These are phyloP conservation scores for Paedocypris sp. DNA, from an alignment of 2,113 vertebrate genomes.

Conservation along the genomic window DNA sequence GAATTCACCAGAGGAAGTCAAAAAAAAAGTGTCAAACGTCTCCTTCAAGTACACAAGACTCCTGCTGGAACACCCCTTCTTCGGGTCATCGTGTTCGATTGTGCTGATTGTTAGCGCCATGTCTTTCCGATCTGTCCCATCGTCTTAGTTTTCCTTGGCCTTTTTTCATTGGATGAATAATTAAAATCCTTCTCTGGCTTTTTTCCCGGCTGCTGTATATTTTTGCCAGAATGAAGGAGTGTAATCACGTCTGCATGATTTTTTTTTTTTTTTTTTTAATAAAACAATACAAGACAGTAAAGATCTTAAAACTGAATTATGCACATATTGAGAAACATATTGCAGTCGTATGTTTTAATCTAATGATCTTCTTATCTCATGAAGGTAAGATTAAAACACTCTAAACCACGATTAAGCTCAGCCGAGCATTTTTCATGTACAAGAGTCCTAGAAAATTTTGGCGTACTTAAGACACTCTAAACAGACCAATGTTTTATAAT, in stretches of 20 bases:
- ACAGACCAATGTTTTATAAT: not conserved
- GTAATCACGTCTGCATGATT: too few relatives aligned
- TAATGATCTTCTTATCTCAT: conserved; percentile 2
- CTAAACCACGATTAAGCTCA: conserved; percentile 12
- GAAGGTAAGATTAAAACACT: not conserved
- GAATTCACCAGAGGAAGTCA: conserved; percentile 14
- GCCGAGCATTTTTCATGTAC: not conserved
- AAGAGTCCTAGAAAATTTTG: not conserved
- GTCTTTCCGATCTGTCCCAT: too few relatives aligned
- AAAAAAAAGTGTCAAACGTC: not conserved
- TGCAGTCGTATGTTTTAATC: not conserved
- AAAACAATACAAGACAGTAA: not conserved
- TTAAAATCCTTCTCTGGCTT: too few relatives aligned
- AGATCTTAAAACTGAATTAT: not conserved
- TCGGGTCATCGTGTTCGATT: too few relatives aligned
- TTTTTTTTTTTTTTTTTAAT: not conserved
- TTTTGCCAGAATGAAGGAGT: not conserved
- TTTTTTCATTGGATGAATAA: too few relatives aligned
- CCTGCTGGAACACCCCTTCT: not conserved
- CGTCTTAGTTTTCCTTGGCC: too few relatives aligned
- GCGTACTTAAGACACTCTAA: not conserved
- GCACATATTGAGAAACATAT: not conserved
- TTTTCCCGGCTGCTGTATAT: too few relatives aligned
- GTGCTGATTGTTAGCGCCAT: too few relatives aligned
- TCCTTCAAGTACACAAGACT: not conserved